Base-by-base conservation (phyloP, 2,113 vertebrate species). In the Leptodactylus fuscus region DNA sequence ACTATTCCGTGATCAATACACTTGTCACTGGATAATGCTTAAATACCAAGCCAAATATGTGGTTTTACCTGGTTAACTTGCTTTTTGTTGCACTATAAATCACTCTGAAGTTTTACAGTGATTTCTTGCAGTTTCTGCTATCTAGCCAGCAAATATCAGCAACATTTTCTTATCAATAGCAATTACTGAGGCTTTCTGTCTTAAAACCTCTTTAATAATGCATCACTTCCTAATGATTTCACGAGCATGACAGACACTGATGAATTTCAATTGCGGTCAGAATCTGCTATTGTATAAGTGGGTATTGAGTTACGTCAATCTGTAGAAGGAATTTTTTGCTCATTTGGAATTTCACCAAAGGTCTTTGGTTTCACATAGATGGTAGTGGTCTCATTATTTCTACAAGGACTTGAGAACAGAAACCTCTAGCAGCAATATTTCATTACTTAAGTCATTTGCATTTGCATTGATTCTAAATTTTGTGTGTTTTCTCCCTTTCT, bases 191-290 rank as follows among this genome's bases (percentile, higher is more conserved):
- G 69, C 87, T 86, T 51, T 87, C 90, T 84, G 36, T 87, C 87
- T 83, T 85, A 85, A 88, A 91, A 91, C 51, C 87, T 89, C 87
- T 91, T 93, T 88, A 90, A 82, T 91, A 93, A 92, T 84, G 44
- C 82, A 90, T 84, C 88, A 87, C 87, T 92, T 94, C 90, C 91
- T 75, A 88, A 90, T 90, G 89, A 89, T 91, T 88, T 92, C 89
- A 85, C 70, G 86, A 87, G 53, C 87, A 87, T 81, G 88, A 91
- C 89, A 88, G 90, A 85, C 87, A 89, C 83, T 85, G 87, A 89
- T 88, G 70, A 89, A 94, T 94, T 95, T 92, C 91, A 89, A 77
- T 92, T 89, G 85, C 22, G 44, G 81, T 87, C 89, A 90, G 84
- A 88, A 90, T 87, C 83, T 92, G 71, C 15, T 51, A 58, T 91